Evolutionary conservation across 2,113 vertebrate genomes (phyloP).

Genomic region (Raja brachyura): DNA sequence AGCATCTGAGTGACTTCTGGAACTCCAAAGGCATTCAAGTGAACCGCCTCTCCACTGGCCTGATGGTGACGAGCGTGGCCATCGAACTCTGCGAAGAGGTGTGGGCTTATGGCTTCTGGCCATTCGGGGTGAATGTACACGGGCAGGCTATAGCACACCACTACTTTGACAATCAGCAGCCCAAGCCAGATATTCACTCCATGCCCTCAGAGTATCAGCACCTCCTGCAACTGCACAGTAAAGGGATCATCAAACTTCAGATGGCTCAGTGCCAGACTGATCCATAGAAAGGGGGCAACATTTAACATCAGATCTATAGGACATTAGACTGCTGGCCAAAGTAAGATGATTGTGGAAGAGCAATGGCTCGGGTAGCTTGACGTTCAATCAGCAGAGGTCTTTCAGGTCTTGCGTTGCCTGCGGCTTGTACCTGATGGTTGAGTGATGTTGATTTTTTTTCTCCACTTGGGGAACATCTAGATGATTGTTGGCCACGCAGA

Average conservation of each 20-base stretch:
- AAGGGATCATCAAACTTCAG: slow-evolving; percentile 80
- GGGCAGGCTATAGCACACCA: slow-evolving; percentile 71
- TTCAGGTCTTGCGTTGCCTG: not conserved
- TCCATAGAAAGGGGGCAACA: not conserved
- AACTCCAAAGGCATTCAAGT: slow-evolving; percentile 67
- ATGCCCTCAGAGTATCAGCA: slow-evolving; percentile 83
- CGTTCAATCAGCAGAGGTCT: not conserved
- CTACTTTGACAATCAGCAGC: slow-evolving; percentile 78
- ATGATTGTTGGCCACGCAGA: not conserved
- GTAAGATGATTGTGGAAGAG: not conserved
- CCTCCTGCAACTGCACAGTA: slow-evolving; percentile 72
- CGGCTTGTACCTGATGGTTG: not conserved
- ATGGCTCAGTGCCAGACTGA: slow-evolving; percentile 64
- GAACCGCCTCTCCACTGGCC: slow-evolving; percentile 71
- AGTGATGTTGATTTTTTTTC: not conserved
- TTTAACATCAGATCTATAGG: not conserved
- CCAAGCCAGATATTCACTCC: slow-evolving; percentile 70
- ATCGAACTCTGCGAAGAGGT: slow-evolving; percentile 79
- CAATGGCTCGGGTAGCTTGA: not conserved
- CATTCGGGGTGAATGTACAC: slow-evolving; percentile 66
- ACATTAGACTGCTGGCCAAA: not conserved
- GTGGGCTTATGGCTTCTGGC: slow-evolving; percentile 90
- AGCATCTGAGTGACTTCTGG: slow-evolving; percentile 74
- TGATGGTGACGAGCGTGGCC: slow-evolving; percentile 79
- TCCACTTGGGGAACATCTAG: not conserved